Percentiles rank a stretch among this genome's conserved stretches.
Evolutionary conservation across 2,797 vertebrate genomes (phyloP).

Genomic region (Urocyon cinereoargenteus): DNA sequence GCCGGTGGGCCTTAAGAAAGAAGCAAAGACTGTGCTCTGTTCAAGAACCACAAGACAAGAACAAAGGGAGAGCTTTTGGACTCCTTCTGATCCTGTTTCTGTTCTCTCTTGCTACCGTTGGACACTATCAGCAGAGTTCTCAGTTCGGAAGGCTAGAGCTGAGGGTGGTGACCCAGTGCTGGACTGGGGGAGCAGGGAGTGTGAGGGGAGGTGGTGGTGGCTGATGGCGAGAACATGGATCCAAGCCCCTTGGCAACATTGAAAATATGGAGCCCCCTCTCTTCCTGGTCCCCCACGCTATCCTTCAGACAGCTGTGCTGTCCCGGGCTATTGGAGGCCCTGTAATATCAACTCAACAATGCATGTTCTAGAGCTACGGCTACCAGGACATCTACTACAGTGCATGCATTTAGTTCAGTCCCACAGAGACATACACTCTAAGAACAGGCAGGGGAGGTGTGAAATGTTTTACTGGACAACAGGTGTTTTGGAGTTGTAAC

Average conservation of each 20-base stretch:
- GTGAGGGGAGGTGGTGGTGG: constrained; percentile 85
- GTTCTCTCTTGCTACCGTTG: neutral
- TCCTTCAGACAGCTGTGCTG: constrained; percentile 83
- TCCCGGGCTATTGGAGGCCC: constrained; percentile 79
- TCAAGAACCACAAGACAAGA: constrained; percentile 51
- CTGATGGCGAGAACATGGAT: constrained; percentile 87
- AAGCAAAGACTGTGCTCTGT: constrained; percentile 34
- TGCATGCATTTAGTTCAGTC: constrained; percentile 92
- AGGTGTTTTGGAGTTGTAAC: constrained; percentile 89
- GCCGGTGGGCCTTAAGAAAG: neutral
- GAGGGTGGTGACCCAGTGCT: constrained; percentile 75
- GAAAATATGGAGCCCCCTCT: constrained; percentile 83
- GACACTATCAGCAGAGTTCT: neutral
- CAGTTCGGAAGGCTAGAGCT: constrained; percentile 45
- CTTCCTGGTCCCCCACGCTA: constrained; percentile 84
- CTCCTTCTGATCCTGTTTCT: neutral
- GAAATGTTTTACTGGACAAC: constrained; percentile 90
- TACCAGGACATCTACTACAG: constrained; percentile 90
- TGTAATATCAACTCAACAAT: constrained; percentile 91
- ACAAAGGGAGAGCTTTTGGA: neutral
- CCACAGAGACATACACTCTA: constrained; percentile 92
- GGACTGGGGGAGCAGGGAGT: constrained; percentile 71
- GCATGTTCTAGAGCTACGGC: constrained; percentile 90
- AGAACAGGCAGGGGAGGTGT: constrained; percentile 91
- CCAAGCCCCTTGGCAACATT: constrained; percentile 86